Base-by-base conservation (phyloP, 2,888 invertebrate genomes). In the Blastobasis adustella region DNA sequence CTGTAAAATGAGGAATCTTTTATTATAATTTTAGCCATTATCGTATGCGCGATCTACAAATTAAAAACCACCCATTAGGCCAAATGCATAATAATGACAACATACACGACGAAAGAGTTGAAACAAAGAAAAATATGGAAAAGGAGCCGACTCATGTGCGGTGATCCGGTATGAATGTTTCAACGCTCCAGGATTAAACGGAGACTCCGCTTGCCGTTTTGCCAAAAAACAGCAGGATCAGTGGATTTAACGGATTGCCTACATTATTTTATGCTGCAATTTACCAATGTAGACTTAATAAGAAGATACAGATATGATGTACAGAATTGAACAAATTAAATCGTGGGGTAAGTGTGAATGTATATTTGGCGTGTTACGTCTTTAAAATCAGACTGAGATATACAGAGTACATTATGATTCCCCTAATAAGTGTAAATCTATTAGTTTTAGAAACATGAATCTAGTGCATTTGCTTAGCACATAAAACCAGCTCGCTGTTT, bases 221-320 rank as follows among this genome's bases (percentile, higher is more conserved):
- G 66, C 67, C 67, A 73, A 73, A 71, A 75, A 63, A 61, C 66
- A 61, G 76, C 66, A 63, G 78, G 77, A 76, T 79, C 79, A 69
- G 67, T 64, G 68, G 73, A 76, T 71, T 83, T 81, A 83, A 65
- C 60, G 75, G 76, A 76, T 80, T 76, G 77, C 76, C 80, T 75
- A 70, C 23, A 23, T 23, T 23, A 23, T 23, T 23, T 23, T 23
- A 23, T 23, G 23, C 3, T 1, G 23, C 23, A 23, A 23, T 23
- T 23, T 23, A 23, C 23, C 23, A 23, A 23, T 23, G 23, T 23
- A 23, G 23, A 23, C 23, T 23, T 23, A 23, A 23, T 23, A 23
- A 23, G 3, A 23, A 23, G 23, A 23, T 23, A 23, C 3, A n/a
- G n/a, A n/a, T n/a, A n/a, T n/a, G n/a, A n/a, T n/a, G n/a, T n/a